These are phyloP conservation scores for Pseudonaja textilis DNA, from an alignment of 2,113 vertebrate genomes.

Conservation along the genomic window DNA sequence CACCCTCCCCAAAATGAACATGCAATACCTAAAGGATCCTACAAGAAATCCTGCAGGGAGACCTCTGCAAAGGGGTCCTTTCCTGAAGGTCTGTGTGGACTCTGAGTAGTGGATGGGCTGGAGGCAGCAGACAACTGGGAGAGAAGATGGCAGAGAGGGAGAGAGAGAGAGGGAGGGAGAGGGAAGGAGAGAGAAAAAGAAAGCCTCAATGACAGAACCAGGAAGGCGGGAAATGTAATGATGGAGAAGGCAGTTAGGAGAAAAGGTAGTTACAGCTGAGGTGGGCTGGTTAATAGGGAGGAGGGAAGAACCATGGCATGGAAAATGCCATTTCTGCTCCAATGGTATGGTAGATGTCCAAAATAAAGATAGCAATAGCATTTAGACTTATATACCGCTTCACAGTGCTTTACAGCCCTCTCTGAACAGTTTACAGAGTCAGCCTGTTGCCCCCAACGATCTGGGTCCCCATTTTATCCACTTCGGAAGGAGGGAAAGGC, in stretches of 20 bases:
- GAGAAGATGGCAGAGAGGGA: conserved; percentile 81
- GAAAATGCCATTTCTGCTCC: conserved; percentile 53
- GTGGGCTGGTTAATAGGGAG: conserved; percentile 50
- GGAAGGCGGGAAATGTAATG: conserved; percentile 75
- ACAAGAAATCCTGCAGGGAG: conserved; percentile 99
- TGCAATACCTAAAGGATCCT: conserved; percentile 98
- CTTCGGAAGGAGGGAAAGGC: no score
- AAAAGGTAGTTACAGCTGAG: conserved; percentile 63
- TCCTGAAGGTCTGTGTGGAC: conserved; percentile 97
- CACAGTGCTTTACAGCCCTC: no score
- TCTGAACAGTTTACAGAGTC: no score
- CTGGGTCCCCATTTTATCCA: no score
- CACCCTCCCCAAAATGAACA: not conserved
- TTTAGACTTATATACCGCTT: no score
- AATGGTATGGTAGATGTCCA: conserved; percentile 56
- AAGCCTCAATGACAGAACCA: conserved; percentile 84
- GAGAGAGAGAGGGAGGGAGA: conserved; percentile 80
- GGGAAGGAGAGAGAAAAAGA: conserved; percentile 80
- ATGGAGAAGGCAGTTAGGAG: conserved; percentile 54
- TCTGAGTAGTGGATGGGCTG: conserved; percentile 99
- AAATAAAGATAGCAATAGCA: conserved; percentile 37
- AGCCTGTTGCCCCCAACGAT: no score
- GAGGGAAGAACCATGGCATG: conserved; percentile 41
- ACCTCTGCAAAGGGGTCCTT: conserved; percentile 99
- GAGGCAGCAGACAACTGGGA: conserved; percentile 97